These are phyloP conservation scores for Cichlasoma orientale DNA, from an alignment of 2,797 vertebrate genomes.

Conservation along the genomic window DNA sequence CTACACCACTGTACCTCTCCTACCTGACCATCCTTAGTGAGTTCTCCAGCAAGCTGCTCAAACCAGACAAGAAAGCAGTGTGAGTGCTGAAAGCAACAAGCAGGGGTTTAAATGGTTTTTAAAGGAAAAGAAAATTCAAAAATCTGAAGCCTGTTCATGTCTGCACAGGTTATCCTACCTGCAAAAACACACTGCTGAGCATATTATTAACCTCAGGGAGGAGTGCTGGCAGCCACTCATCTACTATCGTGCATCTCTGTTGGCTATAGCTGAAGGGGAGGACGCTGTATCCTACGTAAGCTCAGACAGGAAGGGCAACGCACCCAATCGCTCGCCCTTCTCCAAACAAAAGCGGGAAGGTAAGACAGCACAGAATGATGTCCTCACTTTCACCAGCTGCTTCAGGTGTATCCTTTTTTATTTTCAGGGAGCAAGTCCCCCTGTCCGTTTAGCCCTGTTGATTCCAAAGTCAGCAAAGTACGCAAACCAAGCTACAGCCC, in stretches of 20 bases:
- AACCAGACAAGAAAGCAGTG: constrained; percentile 90
- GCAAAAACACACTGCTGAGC: constrained; percentile 83
- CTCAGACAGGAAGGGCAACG: constrained; percentile 75
- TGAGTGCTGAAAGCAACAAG: constrained; percentile 71
- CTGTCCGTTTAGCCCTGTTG: constrained; percentile 35
- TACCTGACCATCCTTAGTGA: constrained; percentile 89
- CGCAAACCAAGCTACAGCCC: constrained; percentile 51
- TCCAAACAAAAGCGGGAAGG: constrained; percentile 72
- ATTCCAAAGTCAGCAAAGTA: constrained; percentile 56
- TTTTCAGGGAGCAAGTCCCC: constrained; percentile 66
- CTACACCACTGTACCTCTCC: constrained; percentile 82
- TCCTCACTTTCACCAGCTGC: not conserved
- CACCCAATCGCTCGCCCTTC: constrained; percentile 56
- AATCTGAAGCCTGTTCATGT: constrained; percentile 3
- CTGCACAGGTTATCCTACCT: constrained; percentile 83
- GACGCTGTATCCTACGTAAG: constrained; percentile 81
- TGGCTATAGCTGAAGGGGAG: constrained; percentile 83
- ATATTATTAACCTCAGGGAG: constrained; percentile 78
- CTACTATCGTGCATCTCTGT: constrained; percentile 86
- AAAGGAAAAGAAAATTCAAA: not conserved
- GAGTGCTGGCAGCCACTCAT: constrained; percentile 86
- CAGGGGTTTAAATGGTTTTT: not conserved
- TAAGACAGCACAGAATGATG: constrained; percentile 7
- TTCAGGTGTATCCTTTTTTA: not conserved
- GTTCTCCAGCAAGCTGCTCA: constrained; percentile 91